Conservation (phyloP, 2,113 vertebrate species). For the Nycticebus coucang region DNA sequence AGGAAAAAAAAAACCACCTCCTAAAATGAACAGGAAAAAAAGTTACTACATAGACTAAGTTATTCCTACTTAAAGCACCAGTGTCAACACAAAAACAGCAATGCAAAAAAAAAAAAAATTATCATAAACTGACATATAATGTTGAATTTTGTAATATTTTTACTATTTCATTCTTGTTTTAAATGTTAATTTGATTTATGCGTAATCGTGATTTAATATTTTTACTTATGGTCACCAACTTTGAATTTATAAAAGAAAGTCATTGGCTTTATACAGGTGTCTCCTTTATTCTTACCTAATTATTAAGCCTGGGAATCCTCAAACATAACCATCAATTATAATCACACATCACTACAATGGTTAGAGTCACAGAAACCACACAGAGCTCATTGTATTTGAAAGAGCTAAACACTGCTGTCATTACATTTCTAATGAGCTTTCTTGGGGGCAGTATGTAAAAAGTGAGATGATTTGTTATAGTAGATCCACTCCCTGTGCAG, state of each 20-base stretch:
- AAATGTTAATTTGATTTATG: background rate
- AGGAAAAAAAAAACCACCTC: background rate
- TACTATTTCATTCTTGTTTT: background rate
- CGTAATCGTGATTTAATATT: background rate
- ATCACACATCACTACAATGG: background rate
- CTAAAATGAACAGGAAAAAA: background rate
- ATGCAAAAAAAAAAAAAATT: too few relatives aligned
- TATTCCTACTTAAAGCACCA: background rate
- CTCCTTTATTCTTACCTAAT: background rate
- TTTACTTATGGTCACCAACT: background rate
- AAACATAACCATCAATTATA: background rate
- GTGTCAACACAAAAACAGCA: background rate
- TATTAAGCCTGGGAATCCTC: background rate
- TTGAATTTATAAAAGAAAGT: conserved; percentile 3
- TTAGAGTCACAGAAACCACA: background rate
- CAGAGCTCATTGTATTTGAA: background rate
- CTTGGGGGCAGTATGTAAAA: background rate
- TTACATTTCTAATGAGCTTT: background rate
- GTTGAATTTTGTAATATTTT: background rate
- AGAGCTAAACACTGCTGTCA: background rate
- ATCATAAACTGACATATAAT: too few relatives aligned
- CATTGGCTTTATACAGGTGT: background rate
- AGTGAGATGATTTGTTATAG: background rate
- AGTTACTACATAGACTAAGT: background rate
- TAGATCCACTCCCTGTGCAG: too few relatives aligned